phyloP scores from a whole-genome alignment of 2,797 vertebrate genomes.

The Chiloscyllium punctatum region DNA sequence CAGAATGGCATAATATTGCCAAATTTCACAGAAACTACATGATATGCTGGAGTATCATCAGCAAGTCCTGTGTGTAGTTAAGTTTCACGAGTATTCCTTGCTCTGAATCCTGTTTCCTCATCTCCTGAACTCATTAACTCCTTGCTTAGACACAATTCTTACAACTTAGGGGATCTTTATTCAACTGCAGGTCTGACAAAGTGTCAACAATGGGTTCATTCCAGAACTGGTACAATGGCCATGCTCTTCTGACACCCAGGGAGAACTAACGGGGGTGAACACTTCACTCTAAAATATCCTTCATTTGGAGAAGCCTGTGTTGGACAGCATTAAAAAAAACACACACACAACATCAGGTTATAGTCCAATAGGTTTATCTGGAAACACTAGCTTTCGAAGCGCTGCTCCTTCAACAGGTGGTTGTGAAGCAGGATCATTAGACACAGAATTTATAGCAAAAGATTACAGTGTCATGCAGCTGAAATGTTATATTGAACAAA shows the following conservation, averaged over 20 bases:
- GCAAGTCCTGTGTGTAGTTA: background rate
- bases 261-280: background rate
- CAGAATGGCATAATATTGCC: background rate
- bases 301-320: too few relatives aligned
- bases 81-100: background rate
- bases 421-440: too few relatives aligned
- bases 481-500: too few relatives aligned
- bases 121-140: background rate
- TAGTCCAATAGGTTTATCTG: too few relatives aligned
- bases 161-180: background rate
- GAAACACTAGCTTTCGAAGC: too few relatives aligned
- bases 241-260: background rate
- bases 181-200: background rate
- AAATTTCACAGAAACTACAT: background rate
- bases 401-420: too few relatives aligned
- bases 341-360: too few relatives aligned
- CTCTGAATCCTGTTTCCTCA: background rate
- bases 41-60: background rate
- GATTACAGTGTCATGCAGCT: too few relatives aligned
- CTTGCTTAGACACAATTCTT: background rate
- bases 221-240: background rate
- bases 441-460: too few relatives aligned
- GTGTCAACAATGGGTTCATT: background rate
- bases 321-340: too few relatives aligned
- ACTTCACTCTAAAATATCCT: background rate